phyloP scores from a whole-genome alignment of 2,888 invertebrate species.

The Campoletis raptor region DNA sequence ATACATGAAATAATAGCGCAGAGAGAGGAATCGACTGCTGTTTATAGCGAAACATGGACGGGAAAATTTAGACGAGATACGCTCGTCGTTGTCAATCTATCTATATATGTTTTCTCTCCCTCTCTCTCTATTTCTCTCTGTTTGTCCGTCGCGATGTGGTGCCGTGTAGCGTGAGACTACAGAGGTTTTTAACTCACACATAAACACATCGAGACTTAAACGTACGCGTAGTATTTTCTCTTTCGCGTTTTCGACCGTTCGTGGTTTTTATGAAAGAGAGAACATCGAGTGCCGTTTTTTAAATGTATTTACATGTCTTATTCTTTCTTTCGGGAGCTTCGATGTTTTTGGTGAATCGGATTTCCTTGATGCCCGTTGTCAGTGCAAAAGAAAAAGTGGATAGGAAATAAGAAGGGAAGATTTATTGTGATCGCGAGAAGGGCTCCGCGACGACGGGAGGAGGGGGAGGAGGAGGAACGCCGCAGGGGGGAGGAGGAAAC shows the following conservation, averaged over 20 bases:
- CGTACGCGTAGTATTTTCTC: conserved; percentile 49
- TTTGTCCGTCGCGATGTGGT: conserved; percentile 31
- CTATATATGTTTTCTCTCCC: conserved; percentile 7
- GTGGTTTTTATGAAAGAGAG: conserved; percentile 53
- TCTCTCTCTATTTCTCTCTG: conserved; percentile 32
- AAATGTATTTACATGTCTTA: not conserved
- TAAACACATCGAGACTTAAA: conserved; percentile 16
- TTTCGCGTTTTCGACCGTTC: conserved; percentile 56
- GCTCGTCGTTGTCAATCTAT: conserved; percentile 54
- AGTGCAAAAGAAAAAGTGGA: conserved; percentile 13
- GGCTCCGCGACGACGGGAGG: conserved; percentile 22
- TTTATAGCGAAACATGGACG: conserved; percentile 49
- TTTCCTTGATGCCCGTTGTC: not conserved
- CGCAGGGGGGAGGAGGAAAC: conserved; percentile 1
- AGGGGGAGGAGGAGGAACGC: conserved; percentile 41
- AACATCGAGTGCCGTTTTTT: conserved; percentile 12
- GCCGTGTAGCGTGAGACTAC: conserved; percentile 55
- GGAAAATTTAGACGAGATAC: conserved; percentile 57
- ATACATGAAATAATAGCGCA: not conserved
- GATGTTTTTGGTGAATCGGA: conserved; percentile 30
- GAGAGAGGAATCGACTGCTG: conserved; percentile 13
- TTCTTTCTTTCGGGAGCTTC: conserved; percentile 1
- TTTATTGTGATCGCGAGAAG: conserved; percentile 15
- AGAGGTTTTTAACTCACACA: conserved; percentile 47
- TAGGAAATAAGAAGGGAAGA: conserved; percentile 6